Percentiles rank a stretch among this genome's conserved stretches.
These are phyloP conservation scores for Cassiopea xamachana DNA, from an alignment of 30 jellyfish, hydroid and myxozoan genomes.

Conservation along the genomic window DNA sequence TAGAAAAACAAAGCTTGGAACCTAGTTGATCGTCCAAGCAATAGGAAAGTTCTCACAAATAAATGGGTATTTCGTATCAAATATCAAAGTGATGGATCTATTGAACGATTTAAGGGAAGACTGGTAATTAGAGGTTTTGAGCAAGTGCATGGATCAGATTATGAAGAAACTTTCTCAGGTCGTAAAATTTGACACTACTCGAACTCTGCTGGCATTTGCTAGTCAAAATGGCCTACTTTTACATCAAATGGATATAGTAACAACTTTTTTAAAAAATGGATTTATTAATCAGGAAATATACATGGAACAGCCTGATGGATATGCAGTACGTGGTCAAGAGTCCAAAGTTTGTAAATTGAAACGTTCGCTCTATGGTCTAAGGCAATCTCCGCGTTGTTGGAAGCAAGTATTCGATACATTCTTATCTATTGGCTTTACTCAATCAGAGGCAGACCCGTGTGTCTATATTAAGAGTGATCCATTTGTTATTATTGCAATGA, in stretches of 20 bases:
- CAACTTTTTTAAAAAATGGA: conserved; percentile 43
- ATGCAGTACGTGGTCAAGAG: background rate
- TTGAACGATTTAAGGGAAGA: conserved; percentile 58
- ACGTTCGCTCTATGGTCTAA: conserved; percentile 32
- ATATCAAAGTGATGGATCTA: conserved; percentile 49
- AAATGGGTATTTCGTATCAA: conserved; percentile 63
- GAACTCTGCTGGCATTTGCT: conserved; percentile 62
- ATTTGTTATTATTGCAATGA: conserved; percentile 4
- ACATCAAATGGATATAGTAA: conserved; percentile 33
- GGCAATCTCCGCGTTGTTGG: conserved; percentile 64
- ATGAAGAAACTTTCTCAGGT: background rate
- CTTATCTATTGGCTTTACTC: conserved; percentile 10
- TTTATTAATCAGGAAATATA: conserved; percentile 40
- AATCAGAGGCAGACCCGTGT: conserved; percentile 58
- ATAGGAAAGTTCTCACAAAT: conserved; percentile 25
- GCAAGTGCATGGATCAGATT: conserved; percentile 6
- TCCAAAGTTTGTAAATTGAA: conserved; percentile 25
- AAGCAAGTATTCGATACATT: background rate
- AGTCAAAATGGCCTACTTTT: conserved; percentile 14
- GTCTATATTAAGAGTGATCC: conserved; percentile 13
- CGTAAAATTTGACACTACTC: background rate
- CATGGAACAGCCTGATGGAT: conserved; percentile 43
- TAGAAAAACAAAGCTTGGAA: conserved; percentile 47
- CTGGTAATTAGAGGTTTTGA: conserved; percentile 61
- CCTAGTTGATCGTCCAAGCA: conserved; percentile 44